Evolutionary conservation across 2,797 vertebrate species (phyloP).

Genomic region (Gastrophryne carolinensis): DNA sequence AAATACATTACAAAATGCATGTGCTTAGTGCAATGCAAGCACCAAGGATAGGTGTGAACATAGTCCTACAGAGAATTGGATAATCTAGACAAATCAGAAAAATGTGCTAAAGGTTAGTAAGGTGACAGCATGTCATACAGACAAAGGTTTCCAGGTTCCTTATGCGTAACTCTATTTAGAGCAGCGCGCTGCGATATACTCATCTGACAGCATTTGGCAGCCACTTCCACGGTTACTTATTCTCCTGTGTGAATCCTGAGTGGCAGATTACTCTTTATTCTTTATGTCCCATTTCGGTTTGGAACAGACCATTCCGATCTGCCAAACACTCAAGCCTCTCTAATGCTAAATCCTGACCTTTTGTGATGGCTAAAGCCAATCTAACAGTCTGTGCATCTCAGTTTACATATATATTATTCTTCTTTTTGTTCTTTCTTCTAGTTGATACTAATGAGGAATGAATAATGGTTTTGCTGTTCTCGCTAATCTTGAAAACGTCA

Average conservation of each 20-base stretch:
- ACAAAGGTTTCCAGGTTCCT: background rate
- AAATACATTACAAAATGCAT: too few relatives aligned
- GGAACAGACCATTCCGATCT: slow-evolving; percentile 12
- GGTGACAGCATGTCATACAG: background rate
- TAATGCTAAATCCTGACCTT: background rate
- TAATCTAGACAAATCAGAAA: too few relatives aligned
- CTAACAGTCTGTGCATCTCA: background rate
- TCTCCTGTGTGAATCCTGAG: background rate
- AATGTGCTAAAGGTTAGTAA: background rate
- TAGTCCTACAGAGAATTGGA: too few relatives aligned
- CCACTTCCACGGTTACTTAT: background rate
- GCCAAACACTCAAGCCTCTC: background rate
- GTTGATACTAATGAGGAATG: background rate
- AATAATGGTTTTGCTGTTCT: background rate
- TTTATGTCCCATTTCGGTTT: slow-evolving; percentile 20
- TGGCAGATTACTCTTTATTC: slow-evolving; percentile 8
- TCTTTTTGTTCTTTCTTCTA: background rate
- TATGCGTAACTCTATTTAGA: background rate
- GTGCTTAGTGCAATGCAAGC: too few relatives aligned
- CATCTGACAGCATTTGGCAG: slow-evolving; percentile 12
- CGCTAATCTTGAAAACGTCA: background rate
- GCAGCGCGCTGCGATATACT: background rate
- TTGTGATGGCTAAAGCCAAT: background rate
- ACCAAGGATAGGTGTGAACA: too few relatives aligned
- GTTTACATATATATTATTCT: background rate